Evolutionary conservation across 1,140 invertebrate genomes (phyloP).

Genomic region (Harpegnathos saltator): DNA sequence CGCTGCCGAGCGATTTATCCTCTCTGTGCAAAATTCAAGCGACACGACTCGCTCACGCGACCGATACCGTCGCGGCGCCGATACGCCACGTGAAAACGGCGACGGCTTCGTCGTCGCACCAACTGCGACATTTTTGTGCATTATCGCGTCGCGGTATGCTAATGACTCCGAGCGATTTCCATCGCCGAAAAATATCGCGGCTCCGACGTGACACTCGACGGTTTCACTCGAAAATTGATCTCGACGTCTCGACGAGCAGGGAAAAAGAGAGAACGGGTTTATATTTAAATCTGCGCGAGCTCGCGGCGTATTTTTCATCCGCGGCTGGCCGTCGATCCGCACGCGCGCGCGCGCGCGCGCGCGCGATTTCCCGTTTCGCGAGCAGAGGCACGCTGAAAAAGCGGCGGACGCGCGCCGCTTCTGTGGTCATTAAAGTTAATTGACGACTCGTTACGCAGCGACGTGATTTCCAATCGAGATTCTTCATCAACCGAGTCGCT

Average conservation of each 20-base stretch:
- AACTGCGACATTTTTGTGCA: not conserved
- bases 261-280: not conserved
- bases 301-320: not conserved
- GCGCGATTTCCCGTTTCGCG: conserved; percentile 22
- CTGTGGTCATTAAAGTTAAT: conserved; percentile 34
- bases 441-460: not conserved
- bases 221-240: conserved; percentile 7
- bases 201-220: not conserved
- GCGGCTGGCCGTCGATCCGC: not conserved
- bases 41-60: conserved; percentile 5
- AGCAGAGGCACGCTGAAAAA: conserved; percentile 20
- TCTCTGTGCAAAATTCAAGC: conserved; percentile 14
- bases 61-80: not conserved
- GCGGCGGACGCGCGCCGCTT: not conserved
- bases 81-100: conserved; percentile 13
- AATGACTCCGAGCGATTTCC: conserved; percentile 4
- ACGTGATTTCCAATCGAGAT: conserved; percentile 40
- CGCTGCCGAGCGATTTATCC: not conserved
- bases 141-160: not conserved
- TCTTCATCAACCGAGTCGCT: conserved; percentile 33
- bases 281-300: not conserved
- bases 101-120: not conserved
- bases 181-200: not conserved
- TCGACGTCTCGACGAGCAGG: no score
- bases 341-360: no score